phyloP scores from a whole-genome alignment of 1,140 invertebrate genomes.

The Agrypnia vestita region DNA sequence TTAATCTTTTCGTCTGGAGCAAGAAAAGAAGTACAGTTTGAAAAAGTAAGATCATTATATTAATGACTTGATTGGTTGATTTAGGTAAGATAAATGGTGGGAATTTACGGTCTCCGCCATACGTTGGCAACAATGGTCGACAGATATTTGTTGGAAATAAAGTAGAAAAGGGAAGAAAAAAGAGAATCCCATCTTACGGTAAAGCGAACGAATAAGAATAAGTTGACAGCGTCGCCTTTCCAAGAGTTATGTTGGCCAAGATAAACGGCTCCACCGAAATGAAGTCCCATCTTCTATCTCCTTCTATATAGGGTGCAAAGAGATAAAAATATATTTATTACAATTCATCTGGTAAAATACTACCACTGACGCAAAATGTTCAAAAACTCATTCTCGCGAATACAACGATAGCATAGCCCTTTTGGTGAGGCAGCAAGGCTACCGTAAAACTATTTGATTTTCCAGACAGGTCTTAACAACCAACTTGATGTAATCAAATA shows the following conservation, averaged over 20 bases:
- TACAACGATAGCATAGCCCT: too few relatives aligned
- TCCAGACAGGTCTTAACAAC: too few relatives aligned
- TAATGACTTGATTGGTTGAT: slow-evolving; percentile 32
- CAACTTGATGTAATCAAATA: too few relatives aligned
- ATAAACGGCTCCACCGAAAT: slow-evolving; percentile 75
- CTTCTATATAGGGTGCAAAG: neutral
- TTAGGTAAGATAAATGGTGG: slow-evolving; percentile 31
- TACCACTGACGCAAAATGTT: neutral
- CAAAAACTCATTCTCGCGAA: too few relatives aligned
- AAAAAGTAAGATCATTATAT: neutral
- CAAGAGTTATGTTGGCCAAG: slow-evolving; percentile 73
- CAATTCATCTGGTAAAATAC: neutral
- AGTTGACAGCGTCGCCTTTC: slow-evolving; percentile 73
- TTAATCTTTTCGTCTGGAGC: too few relatives aligned
- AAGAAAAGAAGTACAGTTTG: too few relatives aligned
- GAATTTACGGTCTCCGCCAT: slow-evolving; percentile 4
- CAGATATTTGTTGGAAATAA: slow-evolving; percentile 52
- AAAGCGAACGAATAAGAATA: slow-evolving; percentile 74
- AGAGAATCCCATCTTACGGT: slow-evolving; percentile 68
- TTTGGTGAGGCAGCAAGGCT: too few relatives aligned
- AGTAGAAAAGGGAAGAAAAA: slow-evolving; percentile 42
- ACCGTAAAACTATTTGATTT: too few relatives aligned
- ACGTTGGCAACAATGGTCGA: slow-evolving; percentile 44
- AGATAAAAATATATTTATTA: neutral
- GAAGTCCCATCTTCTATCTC: slow-evolving; percentile 64